Percentiles rank a stretch among this genome's conserved stretches.
phyloP scores from a whole-genome alignment of 2,113 vertebrate genomes.

The Aythya baeri region DNA sequence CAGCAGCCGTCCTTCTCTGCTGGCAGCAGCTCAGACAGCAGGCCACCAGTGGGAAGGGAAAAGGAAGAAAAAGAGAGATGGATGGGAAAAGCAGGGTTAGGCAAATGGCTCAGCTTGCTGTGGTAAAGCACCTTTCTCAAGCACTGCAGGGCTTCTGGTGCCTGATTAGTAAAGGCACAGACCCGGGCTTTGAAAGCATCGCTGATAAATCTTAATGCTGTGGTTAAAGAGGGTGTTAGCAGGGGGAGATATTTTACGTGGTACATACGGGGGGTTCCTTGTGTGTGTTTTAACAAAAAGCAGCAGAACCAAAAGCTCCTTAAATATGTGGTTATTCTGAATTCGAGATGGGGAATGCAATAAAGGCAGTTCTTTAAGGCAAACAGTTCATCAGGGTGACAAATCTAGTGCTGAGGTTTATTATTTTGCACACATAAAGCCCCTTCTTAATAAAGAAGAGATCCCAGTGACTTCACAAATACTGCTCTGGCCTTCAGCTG shows the following conservation, averaged over 20 bases:
- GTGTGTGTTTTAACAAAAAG: background rate
- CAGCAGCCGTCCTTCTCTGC: too few relatives aligned
- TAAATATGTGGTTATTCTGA: background rate
- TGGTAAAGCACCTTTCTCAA: background rate
- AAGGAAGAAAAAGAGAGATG: too few relatives aligned
- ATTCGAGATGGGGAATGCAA: background rate
- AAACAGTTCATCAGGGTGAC: background rate
- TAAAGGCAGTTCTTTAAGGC: background rate
- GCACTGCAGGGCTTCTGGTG: background rate
- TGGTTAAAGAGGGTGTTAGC: background rate
- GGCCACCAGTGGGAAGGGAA: too few relatives aligned
- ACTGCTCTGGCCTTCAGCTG: background rate
- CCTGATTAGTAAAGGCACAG: background rate
- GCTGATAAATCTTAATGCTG: background rate
- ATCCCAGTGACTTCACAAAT: background rate
- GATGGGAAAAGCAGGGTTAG: background rate
- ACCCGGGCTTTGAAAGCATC: background rate
- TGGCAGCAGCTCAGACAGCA: background rate
- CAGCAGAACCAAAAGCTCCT: background rate
- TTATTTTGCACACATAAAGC: background rate
- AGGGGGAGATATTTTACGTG: background rate
- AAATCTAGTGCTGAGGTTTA: background rate
- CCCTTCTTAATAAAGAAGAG: background rate
- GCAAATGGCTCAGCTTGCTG: background rate
- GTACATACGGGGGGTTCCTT: fast-evolving